These are phyloP conservation scores for Heliconius sara DNA, from an alignment of 2,888 invertebrate species.

Conservation along the genomic window DNA sequence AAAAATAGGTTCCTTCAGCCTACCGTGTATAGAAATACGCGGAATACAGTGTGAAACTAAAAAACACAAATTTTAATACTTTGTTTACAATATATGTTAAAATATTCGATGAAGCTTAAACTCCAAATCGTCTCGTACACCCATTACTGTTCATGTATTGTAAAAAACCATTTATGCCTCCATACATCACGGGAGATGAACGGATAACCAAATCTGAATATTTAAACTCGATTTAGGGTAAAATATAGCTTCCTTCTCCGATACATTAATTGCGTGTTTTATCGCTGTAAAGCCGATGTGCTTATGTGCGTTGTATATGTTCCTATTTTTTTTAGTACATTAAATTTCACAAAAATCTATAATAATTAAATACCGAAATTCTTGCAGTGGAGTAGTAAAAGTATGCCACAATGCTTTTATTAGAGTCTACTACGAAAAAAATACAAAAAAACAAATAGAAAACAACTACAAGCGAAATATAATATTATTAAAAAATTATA, in stretches of 20 bases:
- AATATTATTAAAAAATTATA: neutral
- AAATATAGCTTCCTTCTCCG: conserved; percentile 10
- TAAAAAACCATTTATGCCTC: neutral
- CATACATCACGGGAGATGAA: conserved; percentile 7
- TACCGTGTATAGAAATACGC: neutral
- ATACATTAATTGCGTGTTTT: conserved; percentile 24
- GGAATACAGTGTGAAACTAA: neutral
- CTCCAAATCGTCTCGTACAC: neutral
- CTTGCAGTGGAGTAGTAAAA: too few relatives aligned
- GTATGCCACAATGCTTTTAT: neutral
- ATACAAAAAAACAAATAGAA: neutral
- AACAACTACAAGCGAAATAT: neutral
- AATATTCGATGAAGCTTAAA: neutral
- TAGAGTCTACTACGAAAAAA: neutral
- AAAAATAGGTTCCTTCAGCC: neutral
- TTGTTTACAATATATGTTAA: neutral
- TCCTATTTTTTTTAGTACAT: neutral
- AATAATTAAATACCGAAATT: too few relatives aligned
- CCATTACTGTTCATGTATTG: neutral
- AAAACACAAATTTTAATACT: neutral
- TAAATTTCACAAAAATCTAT: too few relatives aligned
- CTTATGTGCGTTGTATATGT: neutral
- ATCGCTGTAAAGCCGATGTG: neutral
- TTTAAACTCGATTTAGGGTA: conserved; percentile 17
- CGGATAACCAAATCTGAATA: conserved; percentile 20